phyloP scores from a whole-genome alignment of 2,888 invertebrate species.

The Drosophila stalkeri region DNA sequence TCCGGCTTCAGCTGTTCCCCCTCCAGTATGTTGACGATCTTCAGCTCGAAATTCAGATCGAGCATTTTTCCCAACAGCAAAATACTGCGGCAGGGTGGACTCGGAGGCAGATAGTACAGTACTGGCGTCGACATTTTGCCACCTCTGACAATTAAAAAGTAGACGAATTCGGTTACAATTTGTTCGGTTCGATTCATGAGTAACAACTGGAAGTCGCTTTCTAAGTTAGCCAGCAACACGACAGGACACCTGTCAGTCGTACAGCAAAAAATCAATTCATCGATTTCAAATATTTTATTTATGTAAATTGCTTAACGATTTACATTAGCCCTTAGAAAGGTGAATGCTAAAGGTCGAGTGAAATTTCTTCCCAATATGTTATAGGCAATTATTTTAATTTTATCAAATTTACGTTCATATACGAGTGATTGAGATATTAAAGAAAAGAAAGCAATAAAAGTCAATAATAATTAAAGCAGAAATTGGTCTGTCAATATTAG shows the following conservation, averaged over 20 bases:
- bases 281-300: slow-evolving; percentile 70
- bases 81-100: slow-evolving; percentile 88
- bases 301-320: slow-evolving; percentile 37
- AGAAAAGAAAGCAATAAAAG: neutral
- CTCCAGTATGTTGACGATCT: slow-evolving; percentile 86
- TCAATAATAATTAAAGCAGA: neutral
- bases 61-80: slow-evolving; percentile 87
- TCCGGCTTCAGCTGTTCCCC: slow-evolving; percentile 88
- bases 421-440: neutral
- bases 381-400: neutral
- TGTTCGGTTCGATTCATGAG: slow-evolving; percentile 78
- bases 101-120: slow-evolving; percentile 87
- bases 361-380: neutral
- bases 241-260: neutral
- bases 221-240: slow-evolving; percentile 12
- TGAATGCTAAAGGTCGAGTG: neutral
- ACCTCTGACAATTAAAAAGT: slow-evolving; percentile 84
- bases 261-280: slow-evolving; percentile 67
- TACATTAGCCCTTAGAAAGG: neutral
- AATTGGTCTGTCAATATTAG: neutral
- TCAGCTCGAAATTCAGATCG: slow-evolving; percentile 87
- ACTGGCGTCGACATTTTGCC: slow-evolving; percentile 84
- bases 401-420: neutral
- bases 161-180: slow-evolving; percentile 85
- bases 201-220: slow-evolving; percentile 35